A percentile compares a stretch with the other conserved stretches of the same genome.
Evolutionary conservation across 2,113 vertebrate species (phyloP).

Genomic region (Ursus arctos): DNA sequence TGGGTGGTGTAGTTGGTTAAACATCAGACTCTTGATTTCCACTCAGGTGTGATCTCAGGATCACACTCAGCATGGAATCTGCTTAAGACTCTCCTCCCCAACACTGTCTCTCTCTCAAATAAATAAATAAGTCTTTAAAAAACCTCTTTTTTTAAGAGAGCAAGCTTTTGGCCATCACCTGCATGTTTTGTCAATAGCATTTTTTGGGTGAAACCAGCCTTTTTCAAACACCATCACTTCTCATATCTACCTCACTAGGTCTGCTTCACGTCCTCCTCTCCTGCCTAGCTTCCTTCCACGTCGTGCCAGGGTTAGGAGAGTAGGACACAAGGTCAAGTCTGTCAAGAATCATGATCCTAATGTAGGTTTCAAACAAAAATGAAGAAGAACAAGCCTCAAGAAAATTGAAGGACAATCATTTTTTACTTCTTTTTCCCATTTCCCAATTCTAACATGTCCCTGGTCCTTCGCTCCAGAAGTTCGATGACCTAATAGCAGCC

Average conservation of each 20-base stretch:
- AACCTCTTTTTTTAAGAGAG: neutral
- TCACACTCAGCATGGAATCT: too few species aligned
- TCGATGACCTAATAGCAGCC: neutral
- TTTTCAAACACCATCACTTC: neutral
- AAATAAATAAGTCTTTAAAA: neutral
- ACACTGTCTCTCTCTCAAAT: too few species aligned
- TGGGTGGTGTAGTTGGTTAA: too few species aligned
- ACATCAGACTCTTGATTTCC: too few species aligned
- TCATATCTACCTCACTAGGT: neutral
- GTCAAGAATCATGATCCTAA: neutral
- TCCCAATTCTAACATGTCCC: neutral
- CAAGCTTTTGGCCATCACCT: neutral
- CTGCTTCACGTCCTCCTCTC: neutral
- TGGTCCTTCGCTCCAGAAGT: neutral
- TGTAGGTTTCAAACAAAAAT: neutral
- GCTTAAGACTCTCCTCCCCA: too few species aligned
- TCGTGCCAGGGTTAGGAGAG: neutral
- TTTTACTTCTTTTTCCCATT: neutral
- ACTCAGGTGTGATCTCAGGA: too few species aligned
- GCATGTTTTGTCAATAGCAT: neutral
- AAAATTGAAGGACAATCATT: neutral
- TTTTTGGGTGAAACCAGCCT: neutral
- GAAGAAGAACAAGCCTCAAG: neutral
- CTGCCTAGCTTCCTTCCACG: neutral
- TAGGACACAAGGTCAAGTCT: neutral